These are phyloP conservation scores for Apotomis turbidana DNA, from an alignment of 2,888 invertebrate species.

Conservation along the genomic window DNA sequence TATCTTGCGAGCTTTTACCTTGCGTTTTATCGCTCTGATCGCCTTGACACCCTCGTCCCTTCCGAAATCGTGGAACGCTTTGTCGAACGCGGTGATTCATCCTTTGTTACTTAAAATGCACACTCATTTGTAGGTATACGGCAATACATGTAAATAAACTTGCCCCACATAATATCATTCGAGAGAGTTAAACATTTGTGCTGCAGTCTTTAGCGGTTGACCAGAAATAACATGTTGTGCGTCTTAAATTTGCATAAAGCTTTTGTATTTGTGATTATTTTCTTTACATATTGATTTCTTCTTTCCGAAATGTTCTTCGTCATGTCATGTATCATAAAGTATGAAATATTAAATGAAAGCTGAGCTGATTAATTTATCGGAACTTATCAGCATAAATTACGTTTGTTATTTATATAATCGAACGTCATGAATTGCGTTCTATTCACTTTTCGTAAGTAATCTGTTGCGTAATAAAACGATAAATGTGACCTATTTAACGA, in stretches of 20 bases:
- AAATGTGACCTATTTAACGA: background rate
- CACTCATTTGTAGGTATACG: conserved; percentile 21
- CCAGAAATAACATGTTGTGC: conserved; percentile 15
- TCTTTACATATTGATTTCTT: background rate
- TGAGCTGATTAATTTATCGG: conserved; percentile 10
- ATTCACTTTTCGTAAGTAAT: conserved; percentile 32
- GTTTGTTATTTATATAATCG: conserved; percentile 4
- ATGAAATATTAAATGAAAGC: background rate
- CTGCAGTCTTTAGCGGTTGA: background rate
- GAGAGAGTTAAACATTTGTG: conserved; percentile 16
- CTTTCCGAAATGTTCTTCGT: background rate
- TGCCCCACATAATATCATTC: conserved; percentile 17
- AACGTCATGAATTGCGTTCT: conserved; percentile 25
- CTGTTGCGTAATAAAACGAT: background rate
- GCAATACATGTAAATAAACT: conserved; percentile 19
- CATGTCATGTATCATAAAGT: background rate
- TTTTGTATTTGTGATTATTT: background rate
- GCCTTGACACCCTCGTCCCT: conserved; percentile 35
- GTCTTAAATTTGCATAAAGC: background rate
- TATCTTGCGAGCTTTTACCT: conserved; percentile 34
- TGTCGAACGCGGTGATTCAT: conserved; percentile 34
- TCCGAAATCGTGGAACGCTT: conserved; percentile 26
- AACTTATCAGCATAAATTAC: conserved; percentile 15
- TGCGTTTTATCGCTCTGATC: conserved; percentile 32
- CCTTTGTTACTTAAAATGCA: conserved; percentile 27